Percentiles rank a stretch among this genome's conserved stretches.
phyloP scores from a whole-genome alignment of 2,888 invertebrate species.

The Philereme vetulata region DNA sequence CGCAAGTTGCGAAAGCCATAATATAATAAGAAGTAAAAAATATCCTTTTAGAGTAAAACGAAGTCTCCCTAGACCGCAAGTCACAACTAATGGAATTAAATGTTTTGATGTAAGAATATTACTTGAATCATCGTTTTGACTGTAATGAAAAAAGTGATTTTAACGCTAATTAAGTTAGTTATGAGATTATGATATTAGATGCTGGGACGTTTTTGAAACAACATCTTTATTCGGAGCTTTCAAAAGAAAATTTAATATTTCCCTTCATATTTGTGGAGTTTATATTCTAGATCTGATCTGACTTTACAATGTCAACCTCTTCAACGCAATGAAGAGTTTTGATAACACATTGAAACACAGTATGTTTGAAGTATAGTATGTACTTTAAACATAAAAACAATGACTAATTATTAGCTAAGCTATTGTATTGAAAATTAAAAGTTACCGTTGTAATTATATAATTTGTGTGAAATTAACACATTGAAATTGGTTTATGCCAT shows the following conservation, averaged over 20 bases:
- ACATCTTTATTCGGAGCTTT: slow-evolving; percentile 1
- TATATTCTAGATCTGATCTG: too few relatives aligned
- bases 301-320: too few relatives aligned
- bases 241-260: not conserved
- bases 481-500: too few relatives aligned
- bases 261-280: too few relatives aligned
- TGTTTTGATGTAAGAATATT: slow-evolving; percentile 39
- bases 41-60: slow-evolving; percentile 10
- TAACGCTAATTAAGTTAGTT: slow-evolving; percentile 29
- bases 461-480: too few relatives aligned
- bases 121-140: slow-evolving; percentile 33
- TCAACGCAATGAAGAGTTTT: too few relatives aligned
- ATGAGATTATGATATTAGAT: slow-evolving; percentile 10
- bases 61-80: not conserved
- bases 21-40: slow-evolving; percentile 3
- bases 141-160: slow-evolving; percentile 34
- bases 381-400: too few relatives aligned
- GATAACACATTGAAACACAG: too few relatives aligned
- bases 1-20: slow-evolving; percentile 5
- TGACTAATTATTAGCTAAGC: too few relatives aligned
- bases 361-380: too few relatives aligned
- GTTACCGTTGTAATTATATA: too few relatives aligned
- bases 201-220: not conserved
- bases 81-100: slow-evolving; percentile 32
- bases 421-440: too few relatives aligned